A percentile compares a stretch with the other conserved stretches of the same genome.
Conservation (phyloP, 2,888 invertebrate species). For the Cyrtodaria siliqua region DNA sequence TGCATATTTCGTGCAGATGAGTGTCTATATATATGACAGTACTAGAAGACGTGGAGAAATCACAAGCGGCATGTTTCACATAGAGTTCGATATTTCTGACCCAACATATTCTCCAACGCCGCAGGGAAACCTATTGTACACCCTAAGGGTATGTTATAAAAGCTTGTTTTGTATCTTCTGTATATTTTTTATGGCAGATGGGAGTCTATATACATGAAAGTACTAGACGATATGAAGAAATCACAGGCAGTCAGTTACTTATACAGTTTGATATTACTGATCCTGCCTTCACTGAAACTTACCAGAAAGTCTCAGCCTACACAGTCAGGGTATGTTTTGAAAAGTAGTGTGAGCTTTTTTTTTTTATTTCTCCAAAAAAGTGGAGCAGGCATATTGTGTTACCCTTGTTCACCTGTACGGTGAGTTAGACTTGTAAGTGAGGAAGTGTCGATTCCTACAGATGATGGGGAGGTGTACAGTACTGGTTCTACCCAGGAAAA, state of each 20-base stretch:
- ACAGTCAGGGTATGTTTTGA: conserved; percentile 11
- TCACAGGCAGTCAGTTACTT: conserved; percentile 75
- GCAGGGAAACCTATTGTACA: conserved; percentile 30
- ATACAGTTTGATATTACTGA: conserved; percentile 72
- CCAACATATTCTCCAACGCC: conserved; percentile 33
- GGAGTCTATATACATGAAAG: conserved; percentile 63
- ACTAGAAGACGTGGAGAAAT: conserved; percentile 70
- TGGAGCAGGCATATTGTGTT: too few species aligned
- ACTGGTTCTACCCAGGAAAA: too few species aligned
- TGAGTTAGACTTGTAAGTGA: too few species aligned
- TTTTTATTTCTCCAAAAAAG: too few species aligned
- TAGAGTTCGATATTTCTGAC: conserved; percentile 72
- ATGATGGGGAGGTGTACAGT: too few species aligned
- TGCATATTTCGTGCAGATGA: conserved; percentile 50
- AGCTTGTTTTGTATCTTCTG: not conserved
- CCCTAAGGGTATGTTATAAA: conserved; percentile 25
- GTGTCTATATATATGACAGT: conserved; percentile 64
- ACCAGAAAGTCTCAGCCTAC: conserved; percentile 31
- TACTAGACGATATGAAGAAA: conserved; percentile 68
- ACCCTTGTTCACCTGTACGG: too few species aligned
- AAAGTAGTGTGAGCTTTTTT: too few species aligned
- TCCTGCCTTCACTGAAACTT: conserved; percentile 33
- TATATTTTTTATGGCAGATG: conserved; percentile 50
- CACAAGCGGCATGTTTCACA: conserved; percentile 73
- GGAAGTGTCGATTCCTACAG: too few species aligned